Conservation (phyloP, 2,888 invertebrate genomes). For the Euproctis similis region DNA sequence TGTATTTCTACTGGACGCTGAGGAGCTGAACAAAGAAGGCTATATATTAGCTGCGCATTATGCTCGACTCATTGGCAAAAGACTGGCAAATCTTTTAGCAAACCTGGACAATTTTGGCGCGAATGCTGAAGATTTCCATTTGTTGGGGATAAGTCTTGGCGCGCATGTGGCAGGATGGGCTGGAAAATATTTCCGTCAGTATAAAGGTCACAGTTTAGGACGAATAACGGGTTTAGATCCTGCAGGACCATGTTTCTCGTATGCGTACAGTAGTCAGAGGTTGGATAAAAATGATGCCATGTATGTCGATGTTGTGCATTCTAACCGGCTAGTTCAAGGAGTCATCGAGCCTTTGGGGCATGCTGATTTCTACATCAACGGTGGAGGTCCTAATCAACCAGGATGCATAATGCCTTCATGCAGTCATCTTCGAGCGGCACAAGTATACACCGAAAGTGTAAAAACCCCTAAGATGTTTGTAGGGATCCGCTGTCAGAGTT, state of each 20-base stretch:
- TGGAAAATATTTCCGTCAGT: conserved; percentile 60
- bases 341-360: conserved; percentile 78
- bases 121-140: conserved; percentile 65
- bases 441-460: conserved; percentile 61
- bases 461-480: conserved; percentile 55
- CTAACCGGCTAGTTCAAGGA: conserved; percentile 64
- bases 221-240: conserved; percentile 69
- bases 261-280: conserved; percentile 56
- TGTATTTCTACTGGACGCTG: conserved; percentile 62
- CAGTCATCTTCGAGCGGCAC: conserved; percentile 63
- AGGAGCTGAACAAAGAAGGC: conserved; percentile 57
- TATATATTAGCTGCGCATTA: conserved; percentile 63
- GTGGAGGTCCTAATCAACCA: conserved; percentile 81
- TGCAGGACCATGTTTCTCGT: conserved; percentile 68
- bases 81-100: conserved; percentile 68
- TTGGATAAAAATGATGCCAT: conserved; percentile 58
- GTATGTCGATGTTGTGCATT: conserved; percentile 66
- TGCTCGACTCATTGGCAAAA: conserved; percentile 65
- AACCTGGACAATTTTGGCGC: conserved; percentile 62
- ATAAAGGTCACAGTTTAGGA: conserved; percentile 50
- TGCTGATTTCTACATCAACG: conserved; percentile 84
- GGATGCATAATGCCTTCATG: conserved; percentile 77
- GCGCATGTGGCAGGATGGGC: conserved; percentile 75
- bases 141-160: conserved; percentile 76
- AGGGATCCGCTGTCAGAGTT: conserved; percentile 51